Evolutionary conservation across 2,888 invertebrate genomes (phyloP), one percentile per base, ranked within the genome.

Genomic region (Nesidiocoris tenuis): DNA sequence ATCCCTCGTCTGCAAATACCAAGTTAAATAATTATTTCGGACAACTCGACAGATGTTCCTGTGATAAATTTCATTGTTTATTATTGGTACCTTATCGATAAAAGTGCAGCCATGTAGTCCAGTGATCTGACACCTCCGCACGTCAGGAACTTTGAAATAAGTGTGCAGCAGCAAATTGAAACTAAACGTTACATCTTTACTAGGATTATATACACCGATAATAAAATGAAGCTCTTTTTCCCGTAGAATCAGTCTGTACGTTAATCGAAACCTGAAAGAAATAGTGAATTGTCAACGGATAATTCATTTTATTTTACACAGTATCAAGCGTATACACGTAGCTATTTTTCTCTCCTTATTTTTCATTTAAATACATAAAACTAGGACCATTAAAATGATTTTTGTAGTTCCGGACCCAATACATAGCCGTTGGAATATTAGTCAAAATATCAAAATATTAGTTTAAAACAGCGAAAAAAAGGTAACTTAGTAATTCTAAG

Each of bases 91-190:
- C 90, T 93, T 93, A 83, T 96, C 96, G 81, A 93, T 90, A 83
- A 93, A 96, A 82, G 92, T 92, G 83, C 92, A 91, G 74, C 95
- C 96, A 83, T 95, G 92, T 82, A 98, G 89, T 79, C 96, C 96
- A 75, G 93, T 93, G 83, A 98, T 93, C 87, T 94, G 93, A 83
- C 94, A 94, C 81, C 94, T 89, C 72, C 93, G 87, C 64, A 97
- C 95, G 85, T 97, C 96, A 78, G 95, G 94, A 83, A 96, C 96
- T 88, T 94, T 94, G 85, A 98, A 93, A 87, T 97, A 97, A 23
- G 96, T 96, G 85, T 97, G 97, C 82, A 97, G 86, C 79, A 97
- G 86, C 85, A 96, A 87, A 85, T 96, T 96, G 85, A 97, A 98
- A 83, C 91, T 91, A 87, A 93, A 94, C 77, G 94, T 92, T 80